Conservation (phyloP, 2,113 vertebrate species). For the Strix uralensis region DNA sequence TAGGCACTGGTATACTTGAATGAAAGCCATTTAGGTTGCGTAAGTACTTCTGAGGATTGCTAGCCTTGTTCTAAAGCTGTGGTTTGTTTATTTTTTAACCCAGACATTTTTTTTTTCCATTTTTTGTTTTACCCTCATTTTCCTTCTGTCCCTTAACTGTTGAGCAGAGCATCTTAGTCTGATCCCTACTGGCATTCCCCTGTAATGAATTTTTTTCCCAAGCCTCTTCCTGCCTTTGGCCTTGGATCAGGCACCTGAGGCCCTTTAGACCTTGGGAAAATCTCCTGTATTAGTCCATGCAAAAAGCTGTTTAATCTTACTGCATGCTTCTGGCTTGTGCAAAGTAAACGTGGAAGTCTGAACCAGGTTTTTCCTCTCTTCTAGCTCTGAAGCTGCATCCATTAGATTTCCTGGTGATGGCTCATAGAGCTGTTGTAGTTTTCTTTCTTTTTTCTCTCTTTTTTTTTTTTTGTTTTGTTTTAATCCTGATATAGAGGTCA, state of each 20-base stretch:
- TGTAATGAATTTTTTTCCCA: accelerated
- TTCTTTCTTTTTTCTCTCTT: not conserved
- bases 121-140: not conserved
- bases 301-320: not conserved
- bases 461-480: not conserved
- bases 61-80: not conserved
- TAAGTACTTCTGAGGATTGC: not conserved
- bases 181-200: not conserved
- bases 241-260: not conserved
- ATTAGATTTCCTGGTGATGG: not conserved
- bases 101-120: accelerated
- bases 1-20: not conserved
- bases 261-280: not conserved
- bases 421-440: not conserved
- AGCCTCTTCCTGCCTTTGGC: not conserved
- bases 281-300: not conserved
- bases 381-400: not conserved
- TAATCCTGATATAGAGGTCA: not conserved
- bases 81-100: not conserved
- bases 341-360: not conserved
- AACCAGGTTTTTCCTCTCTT: not conserved
- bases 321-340: not conserved
- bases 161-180: not conserved
- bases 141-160: not conserved
- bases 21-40: accelerated